Evolutionary conservation across 2,797 vertebrate species (phyloP).

Genomic region (Ptychadena robeensis): DNA sequence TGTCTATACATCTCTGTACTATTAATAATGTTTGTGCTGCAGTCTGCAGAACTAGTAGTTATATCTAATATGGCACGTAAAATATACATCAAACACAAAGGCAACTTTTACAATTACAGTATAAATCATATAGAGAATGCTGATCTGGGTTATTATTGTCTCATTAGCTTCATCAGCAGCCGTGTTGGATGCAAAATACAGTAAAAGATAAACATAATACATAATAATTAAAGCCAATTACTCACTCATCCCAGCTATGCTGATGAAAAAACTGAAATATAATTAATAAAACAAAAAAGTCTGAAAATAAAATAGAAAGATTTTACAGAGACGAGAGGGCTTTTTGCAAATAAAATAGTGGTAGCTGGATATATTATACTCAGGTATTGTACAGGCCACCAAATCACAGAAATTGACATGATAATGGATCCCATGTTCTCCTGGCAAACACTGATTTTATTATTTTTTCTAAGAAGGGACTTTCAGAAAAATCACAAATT

Average conservation of each 20-base stretch:
- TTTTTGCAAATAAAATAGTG: too few relatives aligned
- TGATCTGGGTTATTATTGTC: not conserved
- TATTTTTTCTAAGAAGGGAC: too few relatives aligned
- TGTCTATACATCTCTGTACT: not conserved
- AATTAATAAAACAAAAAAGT: not conserved
- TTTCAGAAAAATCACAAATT: too few relatives aligned
- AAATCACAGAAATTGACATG: too few relatives aligned
- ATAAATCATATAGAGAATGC: not conserved
- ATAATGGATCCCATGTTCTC: too few relatives aligned
- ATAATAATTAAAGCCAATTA: slow-evolving; percentile 23
- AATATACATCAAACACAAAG: not conserved
- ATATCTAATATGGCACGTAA: not conserved
- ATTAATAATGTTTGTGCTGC: not conserved
- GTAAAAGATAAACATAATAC: slow-evolving; percentile 1
- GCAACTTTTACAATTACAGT: not conserved
- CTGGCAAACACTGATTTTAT: too few relatives aligned
- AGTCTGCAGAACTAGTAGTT: not conserved
- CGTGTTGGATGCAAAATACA: not conserved
- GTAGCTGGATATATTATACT: too few relatives aligned
- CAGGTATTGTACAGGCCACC: too few relatives aligned
- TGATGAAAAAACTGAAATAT: not conserved
- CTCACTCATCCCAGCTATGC: not conserved
- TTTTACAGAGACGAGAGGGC: too few relatives aligned
- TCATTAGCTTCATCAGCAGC: not conserved
- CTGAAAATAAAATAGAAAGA: not conserved